Evolutionary conservation across 1,140 invertebrate species (phyloP), one percentile per base, ranked within the genome.

Genomic region (Ips typographus): DNA sequence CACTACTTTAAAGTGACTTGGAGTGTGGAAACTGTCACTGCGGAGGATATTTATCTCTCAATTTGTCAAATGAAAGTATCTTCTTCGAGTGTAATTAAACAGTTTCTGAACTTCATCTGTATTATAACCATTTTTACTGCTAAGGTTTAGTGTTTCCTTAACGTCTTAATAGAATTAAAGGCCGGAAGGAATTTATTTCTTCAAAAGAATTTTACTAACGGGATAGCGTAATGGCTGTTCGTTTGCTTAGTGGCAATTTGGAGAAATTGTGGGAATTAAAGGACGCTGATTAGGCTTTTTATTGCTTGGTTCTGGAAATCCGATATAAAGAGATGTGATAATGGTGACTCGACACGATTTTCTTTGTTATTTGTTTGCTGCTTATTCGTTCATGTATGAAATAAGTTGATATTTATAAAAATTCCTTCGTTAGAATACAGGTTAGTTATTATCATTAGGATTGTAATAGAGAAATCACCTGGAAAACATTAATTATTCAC

Each of bases 101-200:
- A 43, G 55, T 66, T 43, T 40, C 37, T 8, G 38, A 58, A 59
- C 64, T 59, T 66, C 64, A 66, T 66, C 55, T 66, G 64, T 66
- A 58, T 66, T 66, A 66, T 66, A 47, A 66, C 58, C 41, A 66
- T 66, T 66, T 66, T 66, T 66, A 66, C 58, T 66, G 53, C 64
- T 22, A 44, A 65, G 52, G 6, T 40, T 55, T 65, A 65, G 52
- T n/a, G 43, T 58, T 66, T 57, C 64, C 55, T 6, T 58, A 66
- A 66, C 55, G 55, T 49, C 64, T 58, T 57, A 59, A 66, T 57
- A 57, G 37, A 66, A 57, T 43, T 6, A 65, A 64, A 53, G 22
- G 40, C 53, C 51, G 22, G 37, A 22, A 47, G 53, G 58, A 66
- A 66, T 66, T 57, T 66, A 66, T 66, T 66, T 58, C 40, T 2